Evolutionary conservation across 2,797 vertebrate genomes (phyloP).

Genomic region (Serranus cabrilla): DNA sequence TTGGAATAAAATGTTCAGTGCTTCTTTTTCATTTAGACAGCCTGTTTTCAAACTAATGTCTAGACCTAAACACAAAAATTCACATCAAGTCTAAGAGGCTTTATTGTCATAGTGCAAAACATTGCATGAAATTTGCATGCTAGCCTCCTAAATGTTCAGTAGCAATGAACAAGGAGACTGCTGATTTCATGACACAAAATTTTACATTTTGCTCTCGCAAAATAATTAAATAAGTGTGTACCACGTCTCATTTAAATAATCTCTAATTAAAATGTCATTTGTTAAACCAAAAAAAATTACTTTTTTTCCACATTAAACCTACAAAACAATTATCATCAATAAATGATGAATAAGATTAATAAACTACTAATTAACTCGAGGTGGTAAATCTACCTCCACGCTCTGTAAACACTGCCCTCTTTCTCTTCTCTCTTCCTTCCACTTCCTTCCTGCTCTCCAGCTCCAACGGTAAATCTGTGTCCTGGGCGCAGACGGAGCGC

Average conservation of each 20-base stretch:
- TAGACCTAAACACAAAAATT: too few species aligned
- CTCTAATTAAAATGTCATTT: neutral
- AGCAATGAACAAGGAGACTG: too few species aligned
- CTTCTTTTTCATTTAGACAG: neutral
- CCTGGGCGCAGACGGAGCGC: constrained; percentile 96
- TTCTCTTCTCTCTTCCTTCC: constrained; percentile 7
- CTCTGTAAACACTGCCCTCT: neutral
- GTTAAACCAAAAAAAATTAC: neutral
- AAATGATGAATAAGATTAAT: neutral
- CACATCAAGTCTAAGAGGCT: too few species aligned
- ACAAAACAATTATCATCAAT: neutral
- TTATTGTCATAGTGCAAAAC: too few species aligned
- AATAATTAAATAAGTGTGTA: neutral
- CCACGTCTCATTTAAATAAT: neutral
- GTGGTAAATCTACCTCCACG: neutral
- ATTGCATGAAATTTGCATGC: too few species aligned
- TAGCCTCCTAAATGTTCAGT: too few species aligned
- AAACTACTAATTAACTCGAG: neutral
- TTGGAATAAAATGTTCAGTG: constrained; percentile 11
- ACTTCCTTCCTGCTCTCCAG: constrained; percentile 74
- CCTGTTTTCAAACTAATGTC: too few species aligned
- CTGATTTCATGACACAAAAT: too few species aligned
- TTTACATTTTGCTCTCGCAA: too few species aligned
- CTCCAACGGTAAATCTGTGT: constrained; percentile 98
- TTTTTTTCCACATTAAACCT: neutral